phyloP scores from a whole-genome alignment of 2,113 vertebrate genomes.

The Phyllopteryx taeniolatus region DNA sequence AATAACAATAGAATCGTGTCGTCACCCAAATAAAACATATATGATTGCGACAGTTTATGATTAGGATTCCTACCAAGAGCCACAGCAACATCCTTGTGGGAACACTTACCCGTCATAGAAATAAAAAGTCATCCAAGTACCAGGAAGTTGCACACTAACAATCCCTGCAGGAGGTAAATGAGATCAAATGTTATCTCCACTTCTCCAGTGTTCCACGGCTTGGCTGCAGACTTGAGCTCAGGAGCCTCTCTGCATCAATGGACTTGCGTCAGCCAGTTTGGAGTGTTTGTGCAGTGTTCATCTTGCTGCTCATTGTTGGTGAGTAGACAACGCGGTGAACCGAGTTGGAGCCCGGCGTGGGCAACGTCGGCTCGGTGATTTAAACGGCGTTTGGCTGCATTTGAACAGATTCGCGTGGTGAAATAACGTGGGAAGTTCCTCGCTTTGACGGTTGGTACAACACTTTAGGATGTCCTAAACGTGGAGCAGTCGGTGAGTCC shows the following conservation, averaged over 20 bases:
- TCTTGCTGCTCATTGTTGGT: conserved; percentile 36
- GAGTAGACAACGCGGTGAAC: conserved; percentile 33
- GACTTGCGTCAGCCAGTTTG: conserved; percentile 59
- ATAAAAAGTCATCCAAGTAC: background rate
- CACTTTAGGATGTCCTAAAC: conserved; percentile 81
- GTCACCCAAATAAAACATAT: background rate
- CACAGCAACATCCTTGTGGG: too few species aligned
- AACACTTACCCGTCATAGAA: background rate
- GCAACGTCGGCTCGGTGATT: background rate
- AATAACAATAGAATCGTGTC: background rate
- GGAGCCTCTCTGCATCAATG: conserved; percentile 67
- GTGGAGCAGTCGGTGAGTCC: conserved; percentile 78
- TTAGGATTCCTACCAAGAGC: background rate
- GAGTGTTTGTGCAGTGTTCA: conserved; percentile 41
- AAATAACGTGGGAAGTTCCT: conserved; percentile 82
- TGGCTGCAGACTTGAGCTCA: conserved; percentile 38
- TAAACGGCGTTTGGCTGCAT: background rate
- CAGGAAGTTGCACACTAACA: background rate
- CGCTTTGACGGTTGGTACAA: conserved; percentile 98
- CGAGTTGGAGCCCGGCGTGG: background rate
- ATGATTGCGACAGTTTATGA: background rate
- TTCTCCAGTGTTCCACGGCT: conserved; percentile 5
- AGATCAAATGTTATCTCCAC: conserved; percentile 24
- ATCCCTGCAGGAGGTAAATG: background rate
- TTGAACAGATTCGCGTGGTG: conserved; percentile 67